phyloP scores from a whole-genome alignment of 1,140 invertebrate species.

The Hestina assimilis region DNA sequence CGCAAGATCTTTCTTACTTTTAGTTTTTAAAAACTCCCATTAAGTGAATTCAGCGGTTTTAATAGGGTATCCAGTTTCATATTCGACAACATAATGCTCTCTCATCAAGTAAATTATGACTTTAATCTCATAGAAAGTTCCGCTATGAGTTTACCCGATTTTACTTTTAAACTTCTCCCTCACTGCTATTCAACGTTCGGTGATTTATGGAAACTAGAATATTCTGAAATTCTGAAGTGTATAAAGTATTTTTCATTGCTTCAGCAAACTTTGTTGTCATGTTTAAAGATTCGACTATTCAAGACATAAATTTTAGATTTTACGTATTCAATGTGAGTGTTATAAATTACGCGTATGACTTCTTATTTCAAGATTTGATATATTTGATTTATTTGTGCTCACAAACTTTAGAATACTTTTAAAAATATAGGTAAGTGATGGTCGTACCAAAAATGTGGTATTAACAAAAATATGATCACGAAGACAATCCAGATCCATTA shows the following conservation, averaged over 20 bases:
- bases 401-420: no score
- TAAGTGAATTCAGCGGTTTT: slow-evolving; percentile 50
- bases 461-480: no score
- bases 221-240: slow-evolving; percentile 65
- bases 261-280: slow-evolving; percentile 57
- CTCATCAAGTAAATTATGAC: slow-evolving; percentile 71
- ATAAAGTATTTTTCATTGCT: slow-evolving; percentile 68
- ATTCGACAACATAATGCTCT: slow-evolving; percentile 64
- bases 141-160: slow-evolving; percentile 61
- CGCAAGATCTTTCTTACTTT: slow-evolving; percentile 39
- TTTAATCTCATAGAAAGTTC: slow-evolving; percentile 71
- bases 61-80: slow-evolving; percentile 55
- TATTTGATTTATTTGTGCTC: slow-evolving; percentile 26
- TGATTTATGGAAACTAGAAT: slow-evolving; percentile 75
- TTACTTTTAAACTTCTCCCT: slow-evolving; percentile 65
- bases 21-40: slow-evolving; percentile 51
- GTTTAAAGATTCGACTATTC: slow-evolving; percentile 48
- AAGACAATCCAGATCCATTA: no score
- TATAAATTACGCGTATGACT: slow-evolving; percentile 25
- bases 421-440: no score
- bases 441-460: no score
- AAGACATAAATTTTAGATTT: slow-evolving; percentile 45
- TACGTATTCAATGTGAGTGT: slow-evolving; percentile 23
- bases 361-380: slow-evolving; percentile 24
- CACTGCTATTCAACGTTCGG: slow-evolving; percentile 58